Evolutionary conservation across 2,113 vertebrate genomes (phyloP), one percentile per base, ranked within the genome.

Genomic region (Maccullochella peelii): DNA sequence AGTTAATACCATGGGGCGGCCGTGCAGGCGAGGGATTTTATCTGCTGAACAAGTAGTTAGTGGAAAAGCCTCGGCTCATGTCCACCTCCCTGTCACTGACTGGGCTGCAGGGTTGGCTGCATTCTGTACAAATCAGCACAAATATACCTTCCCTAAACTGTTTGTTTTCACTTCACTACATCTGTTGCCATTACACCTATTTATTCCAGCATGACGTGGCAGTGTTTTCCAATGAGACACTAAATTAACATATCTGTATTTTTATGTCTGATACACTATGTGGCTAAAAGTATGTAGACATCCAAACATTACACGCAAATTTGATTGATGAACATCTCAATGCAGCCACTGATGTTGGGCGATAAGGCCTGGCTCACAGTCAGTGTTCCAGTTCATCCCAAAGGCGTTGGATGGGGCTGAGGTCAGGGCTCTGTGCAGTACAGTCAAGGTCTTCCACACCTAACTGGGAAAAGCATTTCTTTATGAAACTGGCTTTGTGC

Each of bases 21-120:
- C 3, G 23, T 55, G 52, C 52, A 72, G 27, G 77, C 23, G 1
- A 62, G 44, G 52, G 69, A 54, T 82, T 78, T 47, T 78, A 71
- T 79, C 86, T 55, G 65, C 50, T 75, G 65, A 75, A 84, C 38
- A 61, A 80, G 66, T 61, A 66, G 58, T 77, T 55, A 44, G 67
- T 68, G 36, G 12, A 30, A 83, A 80, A 72, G 52, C 23, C 59
- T 47, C n/a, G 8, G 44, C 59, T 77, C 62, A 40, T 52, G 69
- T 84, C 67, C 36, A 63, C 38, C 20, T 25, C 6, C 30, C 61
- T 72, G 74, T 49, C 75, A 80, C n/a, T 36, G 47, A 54, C 58
- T 27, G 50, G 62, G 8, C 55, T 78, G 74, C 33, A 65, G 61
- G 38, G 59, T 21, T 42, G 47, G n/a, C 54, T 74, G 55, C 23